Evolutionary conservation across 2,797 vertebrate genomes (phyloP).

Genomic region (Chrysocyon brachyurus): DNA sequence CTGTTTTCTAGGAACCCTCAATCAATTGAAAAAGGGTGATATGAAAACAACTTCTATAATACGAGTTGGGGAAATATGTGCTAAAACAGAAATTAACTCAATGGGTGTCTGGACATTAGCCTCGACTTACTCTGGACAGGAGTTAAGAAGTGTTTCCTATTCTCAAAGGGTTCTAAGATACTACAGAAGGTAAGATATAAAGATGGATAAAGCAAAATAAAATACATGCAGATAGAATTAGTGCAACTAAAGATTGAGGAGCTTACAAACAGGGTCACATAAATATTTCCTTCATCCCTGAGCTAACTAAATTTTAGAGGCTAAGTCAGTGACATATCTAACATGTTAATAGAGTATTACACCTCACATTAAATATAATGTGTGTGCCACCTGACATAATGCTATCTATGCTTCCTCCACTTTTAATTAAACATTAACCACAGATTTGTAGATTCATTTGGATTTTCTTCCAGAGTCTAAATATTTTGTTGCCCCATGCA

Average conservation of each 20-base stretch:
- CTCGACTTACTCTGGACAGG: not conserved
- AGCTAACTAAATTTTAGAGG: not conserved
- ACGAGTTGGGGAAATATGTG: not conserved
- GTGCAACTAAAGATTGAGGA: not conserved
- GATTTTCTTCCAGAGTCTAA: not conserved
- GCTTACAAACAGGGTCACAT: not conserved
- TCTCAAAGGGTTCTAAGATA: not conserved
- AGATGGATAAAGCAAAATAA: not conserved
- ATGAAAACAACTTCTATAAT: not conserved
- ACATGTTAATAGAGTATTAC: not conserved
- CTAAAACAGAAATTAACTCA: not conserved
- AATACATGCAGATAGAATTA: not conserved
- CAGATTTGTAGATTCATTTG: not conserved
- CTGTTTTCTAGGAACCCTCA: not conserved
- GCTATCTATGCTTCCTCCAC: not conserved
- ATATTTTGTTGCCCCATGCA: not conserved
- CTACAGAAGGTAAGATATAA: not conserved
- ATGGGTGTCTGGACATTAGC: not conserved
- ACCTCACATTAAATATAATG: not conserved
- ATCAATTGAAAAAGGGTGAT: not conserved
- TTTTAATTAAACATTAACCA: constrained; percentile 10
- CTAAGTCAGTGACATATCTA: not conserved
- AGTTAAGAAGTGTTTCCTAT: not conserved
- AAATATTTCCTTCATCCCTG: not conserved
- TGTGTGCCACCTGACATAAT: not conserved